phyloP scores from a whole-genome alignment of 2,113 vertebrate species.

The Hystrix cristata region DNA sequence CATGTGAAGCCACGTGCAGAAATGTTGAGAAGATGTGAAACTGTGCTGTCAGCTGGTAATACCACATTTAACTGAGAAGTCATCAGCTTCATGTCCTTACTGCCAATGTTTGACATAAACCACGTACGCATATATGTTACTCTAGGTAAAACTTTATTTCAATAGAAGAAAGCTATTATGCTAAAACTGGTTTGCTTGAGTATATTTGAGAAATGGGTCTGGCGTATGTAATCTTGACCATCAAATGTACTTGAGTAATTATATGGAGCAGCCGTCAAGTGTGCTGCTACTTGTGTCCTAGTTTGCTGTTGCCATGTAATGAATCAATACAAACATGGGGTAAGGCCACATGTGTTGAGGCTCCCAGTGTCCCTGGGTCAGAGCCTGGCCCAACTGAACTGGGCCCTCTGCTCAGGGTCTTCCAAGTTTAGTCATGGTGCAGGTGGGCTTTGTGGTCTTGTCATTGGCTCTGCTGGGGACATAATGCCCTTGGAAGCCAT shows the following conservation, averaged over 20 bases:
- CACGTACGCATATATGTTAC: not conserved
- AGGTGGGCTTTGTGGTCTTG: not conserved
- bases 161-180: not conserved
- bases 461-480: not conserved
- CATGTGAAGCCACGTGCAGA: fast-evolving
- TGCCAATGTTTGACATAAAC: not conserved
- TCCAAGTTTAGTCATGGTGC: fast-evolving
- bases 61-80: not conserved
- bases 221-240: not conserved
- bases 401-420: not conserved
- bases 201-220: fast-evolving
- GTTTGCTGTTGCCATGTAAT: not conserved
- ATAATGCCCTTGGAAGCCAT: not conserved
- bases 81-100: not conserved
- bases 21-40: not conserved
- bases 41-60: fast-evolving
- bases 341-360: fast-evolving
- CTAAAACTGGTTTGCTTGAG: not conserved
- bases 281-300: fast-evolving
- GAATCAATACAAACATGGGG: fast-evolving
- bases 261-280: fast-evolving
- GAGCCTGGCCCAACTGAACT: not conserved
- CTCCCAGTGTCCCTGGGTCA: fast-evolving
- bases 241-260: fast-evolving
- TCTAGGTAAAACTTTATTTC: not conserved